Percentiles rank a stretch among this genome's conserved stretches.
Conservation (phyloP, 2,888 invertebrate species). For the Diaphora mendica region DNA sequence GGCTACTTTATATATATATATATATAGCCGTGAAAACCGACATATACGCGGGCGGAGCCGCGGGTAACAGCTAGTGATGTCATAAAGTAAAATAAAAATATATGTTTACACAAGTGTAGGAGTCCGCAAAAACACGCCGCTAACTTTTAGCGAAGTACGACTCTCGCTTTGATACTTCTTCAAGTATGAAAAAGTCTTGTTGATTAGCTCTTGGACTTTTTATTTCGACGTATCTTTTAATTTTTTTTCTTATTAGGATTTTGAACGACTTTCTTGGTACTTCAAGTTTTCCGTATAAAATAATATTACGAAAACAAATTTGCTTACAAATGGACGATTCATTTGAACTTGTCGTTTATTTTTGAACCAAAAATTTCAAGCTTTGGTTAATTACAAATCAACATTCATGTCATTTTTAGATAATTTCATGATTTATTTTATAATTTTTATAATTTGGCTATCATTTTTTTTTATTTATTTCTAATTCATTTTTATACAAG, state of each 20-base stretch:
- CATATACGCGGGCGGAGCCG: too few species aligned
- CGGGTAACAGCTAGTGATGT: too few species aligned
- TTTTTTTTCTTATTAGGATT: constrained; percentile 66
- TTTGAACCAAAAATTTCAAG: background rate
- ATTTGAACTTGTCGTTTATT: constrained; percentile 36
- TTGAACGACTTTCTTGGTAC: constrained; percentile 60
- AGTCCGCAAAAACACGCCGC: constrained; percentile 59
- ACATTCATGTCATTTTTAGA: background rate
- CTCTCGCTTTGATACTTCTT: constrained; percentile 74
- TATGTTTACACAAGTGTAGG: constrained; percentile 58
- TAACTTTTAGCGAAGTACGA: constrained; percentile 70
- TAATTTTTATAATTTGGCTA: too few species aligned
- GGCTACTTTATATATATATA: too few species aligned
- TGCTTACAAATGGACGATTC: constrained; percentile 56
- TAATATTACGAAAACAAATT: constrained; percentile 51
- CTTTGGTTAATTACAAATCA: background rate
- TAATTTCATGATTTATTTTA: background rate
- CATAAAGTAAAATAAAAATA: constrained; percentile 59
- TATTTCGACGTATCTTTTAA: constrained; percentile 68
- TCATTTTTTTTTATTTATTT: background rate
- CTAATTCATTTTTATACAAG: background rate
- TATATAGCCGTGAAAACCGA: too few species aligned
- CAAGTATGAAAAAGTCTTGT: constrained; percentile 75
- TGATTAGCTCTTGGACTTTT: constrained; percentile 77
- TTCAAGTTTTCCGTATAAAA: constrained; percentile 59